Evolutionary conservation across 92 coral and sea anemone species (phyloP).

Genomic region (Epizoanthus rinbou): DNA sequence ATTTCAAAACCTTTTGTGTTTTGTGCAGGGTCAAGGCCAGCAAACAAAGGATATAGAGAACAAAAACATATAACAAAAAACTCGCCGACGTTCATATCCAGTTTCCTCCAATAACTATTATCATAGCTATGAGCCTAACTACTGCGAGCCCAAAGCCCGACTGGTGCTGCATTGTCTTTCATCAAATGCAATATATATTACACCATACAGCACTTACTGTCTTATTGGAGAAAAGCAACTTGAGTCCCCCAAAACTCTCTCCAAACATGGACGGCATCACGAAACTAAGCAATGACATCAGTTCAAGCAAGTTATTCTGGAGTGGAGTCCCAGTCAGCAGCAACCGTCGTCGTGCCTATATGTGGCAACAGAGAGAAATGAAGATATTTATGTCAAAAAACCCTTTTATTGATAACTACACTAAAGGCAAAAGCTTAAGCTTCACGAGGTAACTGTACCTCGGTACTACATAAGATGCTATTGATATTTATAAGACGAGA

Average conservation of each 20-base stretch:
- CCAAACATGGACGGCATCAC: slow-evolving; percentile 94
- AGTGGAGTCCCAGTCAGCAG: slow-evolving; percentile 95
- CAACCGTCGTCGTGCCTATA: slow-evolving; percentile 83
- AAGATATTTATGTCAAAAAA: not conserved
- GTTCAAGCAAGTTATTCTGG: slow-evolving; percentile 88
- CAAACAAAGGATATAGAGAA: too few relatives aligned
- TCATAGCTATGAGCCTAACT: too few relatives aligned
- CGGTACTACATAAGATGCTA: slow-evolving; percentile 68
- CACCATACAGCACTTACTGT: slow-evolving; percentile 43
- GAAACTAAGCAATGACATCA: slow-evolving; percentile 90
- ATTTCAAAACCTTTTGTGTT: too few relatives aligned
- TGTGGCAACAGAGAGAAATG: not conserved
- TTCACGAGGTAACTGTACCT: slow-evolving; percentile 81
- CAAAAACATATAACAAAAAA: too few relatives aligned
- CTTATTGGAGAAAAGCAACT: slow-evolving; percentile 76
- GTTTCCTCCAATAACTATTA: too few relatives aligned
- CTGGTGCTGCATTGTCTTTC: too few relatives aligned
- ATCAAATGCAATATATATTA: not conserved
- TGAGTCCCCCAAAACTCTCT: slow-evolving; percentile 81
- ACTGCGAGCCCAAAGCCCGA: not conserved
- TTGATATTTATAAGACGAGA: too few relatives aligned
- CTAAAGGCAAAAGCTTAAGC: slow-evolving; percentile 24
- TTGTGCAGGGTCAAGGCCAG: too few relatives aligned
- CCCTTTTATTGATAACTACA: not conserved
- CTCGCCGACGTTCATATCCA: too few relatives aligned